Base-by-base conservation (phyloP, 2,888 invertebrate species). In the Abrostola tripartita region DNA sequence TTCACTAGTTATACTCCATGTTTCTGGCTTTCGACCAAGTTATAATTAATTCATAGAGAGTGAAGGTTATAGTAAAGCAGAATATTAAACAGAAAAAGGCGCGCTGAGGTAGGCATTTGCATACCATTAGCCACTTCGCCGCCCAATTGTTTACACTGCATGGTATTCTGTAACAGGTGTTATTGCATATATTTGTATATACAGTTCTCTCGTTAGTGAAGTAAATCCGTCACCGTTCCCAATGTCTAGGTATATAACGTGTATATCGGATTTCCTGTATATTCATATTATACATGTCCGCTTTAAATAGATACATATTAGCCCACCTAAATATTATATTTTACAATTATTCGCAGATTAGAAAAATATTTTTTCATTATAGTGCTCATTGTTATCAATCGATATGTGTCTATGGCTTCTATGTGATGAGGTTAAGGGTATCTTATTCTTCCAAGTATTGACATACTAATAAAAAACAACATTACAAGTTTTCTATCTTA, bases 301-400 rank as follows among this genome's bases (percentile, higher is more conserved):
- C 90, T 89, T 89, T 81, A 82, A 82, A 81, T 83, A 86, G 87
- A 89, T 82, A 88, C 84, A 73, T 78, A 70, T 70, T 73, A 76
- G 83, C 86, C 90, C 91, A 92, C 90, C 85, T 92, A 92, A 90
- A 85, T 83, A 86, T 71, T 73, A 78, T 86, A 91, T 88, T 88
- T 89, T 90, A 89, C 88, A 86, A 90, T 88, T 85, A 87, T 92
- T 91, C 88, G 91, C 92, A 90, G 86, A 90, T 90, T 92, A 92
- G 89, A 88, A 82, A 88, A 86, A 89, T 93, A 92, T 93, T 92
- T 93, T 93, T 93, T 91, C 90, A 93, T 86, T 77, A 83, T 91
- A 91, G 89, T 88, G 91, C 90, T 92, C 88, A 90, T 90, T 88
- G 82, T 88, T 85, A 84, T 79, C 59, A 65, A 66, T 71, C 65